phyloP scores from a whole-genome alignment of 2,888 invertebrate species.

The Polylopha cassiicola region DNA sequence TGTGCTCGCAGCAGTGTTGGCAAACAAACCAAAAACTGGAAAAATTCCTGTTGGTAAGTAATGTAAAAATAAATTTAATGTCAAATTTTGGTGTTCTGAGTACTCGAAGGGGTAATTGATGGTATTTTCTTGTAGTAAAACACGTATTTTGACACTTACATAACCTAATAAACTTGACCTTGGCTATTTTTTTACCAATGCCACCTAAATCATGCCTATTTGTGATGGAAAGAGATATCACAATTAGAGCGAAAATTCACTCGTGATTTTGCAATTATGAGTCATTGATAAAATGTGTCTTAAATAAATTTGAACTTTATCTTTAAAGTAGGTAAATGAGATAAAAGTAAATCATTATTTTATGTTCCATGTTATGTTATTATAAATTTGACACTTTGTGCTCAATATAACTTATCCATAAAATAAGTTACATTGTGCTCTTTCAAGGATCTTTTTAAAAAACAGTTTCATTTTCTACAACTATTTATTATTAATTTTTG shows the following conservation, averaged over 20 bases:
- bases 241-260: slow-evolving; percentile 13
- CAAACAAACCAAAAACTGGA: slow-evolving; percentile 69
- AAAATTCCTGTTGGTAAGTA: slow-evolving; percentile 72
- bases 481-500: too few species aligned
- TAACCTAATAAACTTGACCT: slow-evolving; percentile 49
- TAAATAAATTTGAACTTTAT: slow-evolving; percentile 9
- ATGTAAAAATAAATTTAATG: background rate
- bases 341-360: background rate
- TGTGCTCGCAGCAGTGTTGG: slow-evolving; percentile 69
- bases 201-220: slow-evolving; percentile 25
- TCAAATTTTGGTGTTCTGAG: slow-evolving; percentile 1
- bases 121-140: slow-evolving; percentile 8
- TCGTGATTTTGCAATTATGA: slow-evolving; percentile 14
- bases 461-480: too few species aligned
- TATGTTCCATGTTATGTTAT: too few species aligned
- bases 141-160: slow-evolving; percentile 25
- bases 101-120: slow-evolving; percentile 10
- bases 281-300: slow-evolving; percentile 11
- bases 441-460: too few species aligned
- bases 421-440: too few species aligned
- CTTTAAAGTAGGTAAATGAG: slow-evolving; percentile 5
- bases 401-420: too few species aligned
- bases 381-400: too few species aligned
- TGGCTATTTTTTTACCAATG: slow-evolving; percentile 31
- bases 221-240: background rate